These are phyloP conservation scores for Villa cingulata DNA, from an alignment of 2,888 invertebrate species.

Conservation along the genomic window DNA sequence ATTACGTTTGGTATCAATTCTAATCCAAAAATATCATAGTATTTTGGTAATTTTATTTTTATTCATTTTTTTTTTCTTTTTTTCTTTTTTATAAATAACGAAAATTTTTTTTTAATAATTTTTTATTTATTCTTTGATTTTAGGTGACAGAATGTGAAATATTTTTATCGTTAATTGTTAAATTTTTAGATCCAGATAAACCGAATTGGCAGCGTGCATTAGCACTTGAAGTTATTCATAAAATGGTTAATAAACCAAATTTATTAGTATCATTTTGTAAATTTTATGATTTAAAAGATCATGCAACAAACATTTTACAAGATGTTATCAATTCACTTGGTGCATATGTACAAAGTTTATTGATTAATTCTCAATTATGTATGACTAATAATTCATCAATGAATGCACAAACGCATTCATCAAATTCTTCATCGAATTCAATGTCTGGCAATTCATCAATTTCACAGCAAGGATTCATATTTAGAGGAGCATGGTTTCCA, in stretches of 20 bases:
- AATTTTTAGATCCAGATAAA: slow-evolving; percentile 94
- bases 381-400: background rate
- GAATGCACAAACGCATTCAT: slow-evolving; percentile 9
- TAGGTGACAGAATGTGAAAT: slow-evolving; percentile 97
- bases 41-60: slow-evolving; percentile 53
- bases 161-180: slow-evolving; percentile 89
- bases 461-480: slow-evolving; percentile 83
- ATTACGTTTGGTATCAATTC: slow-evolving; percentile 78
- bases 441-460: slow-evolving; percentile 45
- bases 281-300: slow-evolving; percentile 90
- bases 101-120: no score
- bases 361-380: slow-evolving; percentile 56
- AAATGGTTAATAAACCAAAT: slow-evolving; percentile 76
- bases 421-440: slow-evolving; percentile 1
- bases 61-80: slow-evolving; percentile 6
- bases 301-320: slow-evolving; percentile 83
- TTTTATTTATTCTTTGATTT: slow-evolving; percentile 17
- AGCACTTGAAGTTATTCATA: slow-evolving; percentile 90
- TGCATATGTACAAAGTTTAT: slow-evolving; percentile 84
- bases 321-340: slow-evolving; percentile 91
- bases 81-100: no score
- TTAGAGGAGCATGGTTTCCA: slow-evolving; percentile 85
- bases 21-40: slow-evolving; percentile 86
- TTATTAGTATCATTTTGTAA: slow-evolving; percentile 83
- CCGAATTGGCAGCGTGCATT: slow-evolving; percentile 92